Evolutionary conservation across 2,797 vertebrate genomes (phyloP), one percentile per base, ranked within the genome.

Genomic region (Sibirionetta formosa): DNA sequence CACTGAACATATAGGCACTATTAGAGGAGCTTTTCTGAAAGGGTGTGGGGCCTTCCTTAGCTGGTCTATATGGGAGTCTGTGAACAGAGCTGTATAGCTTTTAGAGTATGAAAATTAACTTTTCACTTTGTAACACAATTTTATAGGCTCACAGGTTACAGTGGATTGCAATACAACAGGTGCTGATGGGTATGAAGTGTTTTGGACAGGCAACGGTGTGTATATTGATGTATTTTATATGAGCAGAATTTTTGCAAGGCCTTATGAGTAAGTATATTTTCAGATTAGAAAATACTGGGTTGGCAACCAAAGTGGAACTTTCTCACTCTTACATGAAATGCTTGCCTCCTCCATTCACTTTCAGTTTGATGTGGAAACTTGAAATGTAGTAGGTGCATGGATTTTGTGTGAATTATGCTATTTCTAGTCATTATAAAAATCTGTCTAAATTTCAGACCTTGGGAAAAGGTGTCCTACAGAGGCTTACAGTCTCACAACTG

Each of bases 161-260:
- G 92, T 97, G 91, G 97, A 97, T 93, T 97, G 97, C 94, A 97
- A 96, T 82, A 91, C 95, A 64, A 95, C 97, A 69, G 97, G 97
- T 61, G 94, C 96, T 79, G 85, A 94, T 69, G 82, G 57, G 50
- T 95, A 77, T 85, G 80, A 94, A 11, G 95, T 97, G 77, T 96
- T 93, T 58, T 97, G 97, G 97, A 97, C 80, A 81, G 78, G 86
- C 82, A 94, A 87, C 1, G 61, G 77, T 78, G 64, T 71, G 15
- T 73, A 90, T 87, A 88, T 92, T 87, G 86, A 92, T 89, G 36
- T 70, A 33, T 91, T 94, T 86, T 42, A 83, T 63, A 63, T 42
- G 66, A 80, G 19, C 82, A 97, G 95, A 83, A 92, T 97, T 97
- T 96, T 86, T 97, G 36, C 86, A 73, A 90, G 77, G 78, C 22